Conservation (phyloP, 2,888 invertebrate species). For the Augiades crinisus region DNA sequence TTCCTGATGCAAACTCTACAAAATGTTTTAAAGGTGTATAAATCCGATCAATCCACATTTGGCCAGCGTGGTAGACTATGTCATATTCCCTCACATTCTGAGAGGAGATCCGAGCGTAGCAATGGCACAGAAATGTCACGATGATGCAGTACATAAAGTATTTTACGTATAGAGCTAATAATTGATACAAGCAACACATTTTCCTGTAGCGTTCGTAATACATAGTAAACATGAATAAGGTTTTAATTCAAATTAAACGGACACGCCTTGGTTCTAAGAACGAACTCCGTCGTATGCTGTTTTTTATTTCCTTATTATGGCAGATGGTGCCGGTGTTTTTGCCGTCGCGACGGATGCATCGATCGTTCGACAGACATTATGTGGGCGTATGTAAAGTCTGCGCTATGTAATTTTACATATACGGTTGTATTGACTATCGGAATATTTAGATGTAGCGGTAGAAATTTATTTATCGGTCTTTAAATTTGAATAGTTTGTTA, state of each 20-base stretch:
- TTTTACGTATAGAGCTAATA: background rate
- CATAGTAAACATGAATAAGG: conserved; percentile 8
- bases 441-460: no score
- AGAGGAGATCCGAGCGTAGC: no score
- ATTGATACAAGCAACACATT: conserved; percentile 4
- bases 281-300: background rate
- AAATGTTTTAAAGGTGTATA: no score
- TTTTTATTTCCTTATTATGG: conserved; percentile 12
- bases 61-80: no score
- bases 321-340: conserved; percentile 17
- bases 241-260: conserved; percentile 9
- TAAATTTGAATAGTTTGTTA: no score
- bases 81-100: no score
- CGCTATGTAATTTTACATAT: background rate
- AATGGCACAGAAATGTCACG: no score
- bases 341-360: conserved; percentile 32
- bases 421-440: no score
- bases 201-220: conserved; percentile 12
- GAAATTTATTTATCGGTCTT: no score
- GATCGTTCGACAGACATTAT: conserved; percentile 28
- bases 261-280: conserved; percentile 15
- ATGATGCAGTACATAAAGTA: no score
- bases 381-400: conserved; percentile 23
- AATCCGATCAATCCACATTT: no score
- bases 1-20: no score